Percentiles rank a stretch among this genome's conserved stretches.
Evolutionary conservation across 2,888 invertebrate species (phyloP).

Genomic region (Morpho deidamia): DNA sequence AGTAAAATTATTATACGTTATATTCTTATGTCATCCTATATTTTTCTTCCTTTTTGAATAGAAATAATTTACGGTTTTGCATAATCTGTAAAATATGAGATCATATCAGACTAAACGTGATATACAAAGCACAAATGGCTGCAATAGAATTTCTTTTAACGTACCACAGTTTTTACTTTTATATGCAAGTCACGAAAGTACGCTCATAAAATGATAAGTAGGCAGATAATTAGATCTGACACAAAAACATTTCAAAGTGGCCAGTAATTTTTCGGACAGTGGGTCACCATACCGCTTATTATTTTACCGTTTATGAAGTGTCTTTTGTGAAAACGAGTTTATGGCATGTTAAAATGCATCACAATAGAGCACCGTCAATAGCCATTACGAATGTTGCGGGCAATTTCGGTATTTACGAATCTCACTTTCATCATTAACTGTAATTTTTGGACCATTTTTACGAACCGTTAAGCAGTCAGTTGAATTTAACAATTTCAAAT

Average conservation of each 20-base stretch:
- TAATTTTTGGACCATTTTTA: slow-evolving; percentile 56
- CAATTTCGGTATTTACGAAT: slow-evolving; percentile 52
- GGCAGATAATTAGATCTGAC: slow-evolving; percentile 35
- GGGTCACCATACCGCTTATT: slow-evolving; percentile 43
- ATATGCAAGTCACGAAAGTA: slow-evolving; percentile 14
- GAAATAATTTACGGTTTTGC: too few species aligned
- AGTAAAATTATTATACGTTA: too few species aligned
- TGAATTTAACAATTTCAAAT: slow-evolving; percentile 10
- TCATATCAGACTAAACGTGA: too few species aligned
- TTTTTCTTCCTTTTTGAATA: too few species aligned
- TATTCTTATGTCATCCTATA: too few species aligned
- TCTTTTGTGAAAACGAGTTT: slow-evolving; percentile 31
- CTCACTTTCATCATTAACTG: slow-evolving; percentile 52
- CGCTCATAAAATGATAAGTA: slow-evolving; percentile 15
- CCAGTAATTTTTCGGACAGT: slow-evolving; percentile 36
- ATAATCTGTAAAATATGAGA: too few species aligned
- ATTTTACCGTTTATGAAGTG: slow-evolving; percentile 39
- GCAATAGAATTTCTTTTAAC: slow-evolving; percentile 9
- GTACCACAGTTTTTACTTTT: slow-evolving; percentile 3
- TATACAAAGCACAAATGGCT: background rate
- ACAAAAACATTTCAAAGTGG: slow-evolving; percentile 44
- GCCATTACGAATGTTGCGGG: slow-evolving; percentile 28
- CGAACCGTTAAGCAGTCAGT: slow-evolving; percentile 51
- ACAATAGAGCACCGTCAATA: slow-evolving; percentile 48
- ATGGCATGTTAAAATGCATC: slow-evolving; percentile 33